Evolutionary conservation across 2,113 vertebrate species (phyloP), one percentile per base, ranked within the genome.

Genomic region (Canis aureus): DNA sequence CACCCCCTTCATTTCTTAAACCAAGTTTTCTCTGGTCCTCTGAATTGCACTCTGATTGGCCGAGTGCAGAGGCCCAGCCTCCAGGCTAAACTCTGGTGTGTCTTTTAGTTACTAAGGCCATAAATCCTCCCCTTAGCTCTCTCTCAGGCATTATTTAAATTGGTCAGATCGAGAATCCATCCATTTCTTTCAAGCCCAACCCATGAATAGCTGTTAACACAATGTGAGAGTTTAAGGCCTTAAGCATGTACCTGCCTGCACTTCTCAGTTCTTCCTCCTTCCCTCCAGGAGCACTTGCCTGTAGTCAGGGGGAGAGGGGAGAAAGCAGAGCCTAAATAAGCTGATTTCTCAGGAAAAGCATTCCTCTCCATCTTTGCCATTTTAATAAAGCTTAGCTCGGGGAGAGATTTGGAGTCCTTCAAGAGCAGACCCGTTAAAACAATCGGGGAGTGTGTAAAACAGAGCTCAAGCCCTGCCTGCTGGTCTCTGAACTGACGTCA

Each of bases 311-410:
- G 71, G 2, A n/a, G 23, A 71, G 60, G 51, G 59, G 55, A 90
- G 55, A 57, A 92, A 89, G 85, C 97, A 35, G 86, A 88, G 82
- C 94, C 81, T 95, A 95, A 98, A 97, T 73, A 95, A 88, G 8
- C 94, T 95, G 88, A 97, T 93, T 98, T 97, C 91, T 97, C 98
- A 98, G 97, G 98, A 97, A 98, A 98, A 98, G 73, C 95, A 94
- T 92, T 98, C 0, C 8, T 97, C 66, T 97, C 80, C 84, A 88
- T 98, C 97, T 98, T 97, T 98, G 79, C 3, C 0, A 92, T 97
- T 99, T 98, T 98, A 98, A 98, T 98, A 97, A 98, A 97, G 49
- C 97, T 97, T 96, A 96, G 90, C 74, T 97, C 76, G 81, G 95
- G 97, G 97, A 97, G 78, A 96, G 95, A 97, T 98, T 96, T 97